These are phyloP conservation scores for Zonotrichia albicollis DNA, from an alignment of 2,797 vertebrate genomes.

Conservation along the genomic window DNA sequence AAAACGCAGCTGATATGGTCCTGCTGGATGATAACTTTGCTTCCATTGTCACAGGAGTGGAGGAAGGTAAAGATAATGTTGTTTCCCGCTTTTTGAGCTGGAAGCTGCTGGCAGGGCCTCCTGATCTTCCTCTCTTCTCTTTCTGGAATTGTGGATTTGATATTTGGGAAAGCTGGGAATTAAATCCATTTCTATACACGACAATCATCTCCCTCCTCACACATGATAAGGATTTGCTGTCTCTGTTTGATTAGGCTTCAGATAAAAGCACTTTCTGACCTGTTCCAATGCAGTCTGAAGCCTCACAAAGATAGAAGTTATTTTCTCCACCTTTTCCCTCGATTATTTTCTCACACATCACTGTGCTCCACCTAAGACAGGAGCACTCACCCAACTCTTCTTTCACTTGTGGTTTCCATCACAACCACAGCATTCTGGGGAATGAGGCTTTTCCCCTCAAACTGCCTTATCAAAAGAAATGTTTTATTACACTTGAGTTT, in stretches of 20 bases:
- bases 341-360: not conserved
- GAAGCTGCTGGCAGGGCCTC: not conserved
- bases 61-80: constrained; percentile 82
- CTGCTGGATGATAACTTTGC: constrained; percentile 84
- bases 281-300: not conserved
- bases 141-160: not conserved
- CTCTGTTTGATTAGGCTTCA: not conserved
- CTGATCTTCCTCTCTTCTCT: not conserved
- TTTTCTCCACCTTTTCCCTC: not conserved
- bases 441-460: fast-evolving
- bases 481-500: not conserved
- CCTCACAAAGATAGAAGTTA: not conserved
- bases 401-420: not conserved
- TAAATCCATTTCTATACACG: not conserved
- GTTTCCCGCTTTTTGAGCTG: not conserved
- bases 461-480: not conserved
- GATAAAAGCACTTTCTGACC: not conserved
- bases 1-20: constrained; percentile 83
- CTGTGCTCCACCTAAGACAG: not conserved
- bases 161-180: not conserved
- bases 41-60: constrained; percentile 83
- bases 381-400: not conserved
- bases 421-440: not conserved
- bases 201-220: not conserved
- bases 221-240: not conserved